phyloP scores from a whole-genome alignment of 2,797 vertebrate genomes.

The Diplodus puntazzo region DNA sequence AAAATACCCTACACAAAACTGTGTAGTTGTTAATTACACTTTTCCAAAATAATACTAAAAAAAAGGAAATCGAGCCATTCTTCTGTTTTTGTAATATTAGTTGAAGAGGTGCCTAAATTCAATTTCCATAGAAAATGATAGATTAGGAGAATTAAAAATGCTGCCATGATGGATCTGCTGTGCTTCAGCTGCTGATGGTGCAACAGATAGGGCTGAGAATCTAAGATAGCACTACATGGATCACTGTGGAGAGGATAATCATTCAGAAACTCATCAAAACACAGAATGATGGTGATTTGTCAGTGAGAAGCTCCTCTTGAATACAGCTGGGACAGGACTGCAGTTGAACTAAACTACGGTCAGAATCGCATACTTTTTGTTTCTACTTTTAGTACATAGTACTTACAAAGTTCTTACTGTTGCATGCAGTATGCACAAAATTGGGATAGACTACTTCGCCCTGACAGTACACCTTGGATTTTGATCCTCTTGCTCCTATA shows the following conservation, averaged over 20 bases:
- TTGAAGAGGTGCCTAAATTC: constrained; percentile 52
- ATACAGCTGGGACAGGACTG: constrained; percentile 11
- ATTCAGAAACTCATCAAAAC: constrained; percentile 57
- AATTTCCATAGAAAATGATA: constrained; percentile 60
- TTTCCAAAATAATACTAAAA: background rate
- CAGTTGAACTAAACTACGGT: background rate
- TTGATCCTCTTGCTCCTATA: too few species aligned
- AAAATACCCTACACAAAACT: background rate
- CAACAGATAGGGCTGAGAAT: constrained; percentile 54
- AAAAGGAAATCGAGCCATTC: constrained; percentile 35
- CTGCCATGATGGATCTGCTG: constrained; percentile 54
- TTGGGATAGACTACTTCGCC: too few species aligned
- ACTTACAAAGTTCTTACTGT: too few species aligned
- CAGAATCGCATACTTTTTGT: too few species aligned
- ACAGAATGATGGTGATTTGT: constrained; percentile 45
- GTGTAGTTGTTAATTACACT: constrained; percentile 6
- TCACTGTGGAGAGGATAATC: constrained; percentile 57
- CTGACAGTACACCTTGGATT: too few species aligned
- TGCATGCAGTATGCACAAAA: too few species aligned
- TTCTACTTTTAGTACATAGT: too few species aligned
- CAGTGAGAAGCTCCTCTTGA: constrained; percentile 29
- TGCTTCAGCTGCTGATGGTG: constrained; percentile 50
- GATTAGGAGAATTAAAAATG: constrained; percentile 62
- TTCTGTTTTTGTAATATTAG: constrained; percentile 43
- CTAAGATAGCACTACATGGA: constrained; percentile 59